Base-by-base conservation (phyloP, 2,113 vertebrate genomes). In the Riparia riparia region DNA sequence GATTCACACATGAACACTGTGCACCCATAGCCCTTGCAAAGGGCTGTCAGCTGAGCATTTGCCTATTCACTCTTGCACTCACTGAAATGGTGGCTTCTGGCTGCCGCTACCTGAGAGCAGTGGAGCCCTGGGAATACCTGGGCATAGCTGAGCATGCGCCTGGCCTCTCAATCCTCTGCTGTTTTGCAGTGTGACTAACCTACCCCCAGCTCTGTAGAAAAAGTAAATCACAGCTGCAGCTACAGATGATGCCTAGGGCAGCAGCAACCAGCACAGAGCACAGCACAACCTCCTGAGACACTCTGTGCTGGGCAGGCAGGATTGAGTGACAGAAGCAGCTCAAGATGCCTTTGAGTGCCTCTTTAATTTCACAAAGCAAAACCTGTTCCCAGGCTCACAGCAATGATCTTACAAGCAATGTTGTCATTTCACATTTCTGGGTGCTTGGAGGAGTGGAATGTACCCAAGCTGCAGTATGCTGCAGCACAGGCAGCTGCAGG, bases 291-390 rank as follows among this genome's bases (percentile, higher is more conserved):
- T 57, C 41, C 69, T 50, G 86, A 83, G 87, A 80, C 26, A 44
- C 7, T 2, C 6, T 31, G 34, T 80, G 45, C 72, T 57, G 60
- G 24, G 54, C 32, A 80, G 37, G 37, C 41, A 82, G 41, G 41
- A 32, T 73, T 41, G 0, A 5, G 37, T 57, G 64, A 39, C 61
- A 90, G 70, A 82, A 81, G 32, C 28, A 37, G 47, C 39, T 68
- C 29, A 51, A 76, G 34, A 65, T 65, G 56, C 71, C 65, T 74
- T 64, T 64, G 19, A 77, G 81, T 31, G 14, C 9, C 6, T 17
- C 41, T 89, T 83, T 83, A 69, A 89, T 89, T 92, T 80, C 86
- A 78, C 49, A 69, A 73, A 89, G 54, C 42, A 58, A 50, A 82
- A 54, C 8, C n/a, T 70, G 21, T 86, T 90, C 42, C 17, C 2